Evolutionary conservation across 64 coral and sea anemone genomes (phyloP).

Genomic region (Trachythela sp.): DNA sequence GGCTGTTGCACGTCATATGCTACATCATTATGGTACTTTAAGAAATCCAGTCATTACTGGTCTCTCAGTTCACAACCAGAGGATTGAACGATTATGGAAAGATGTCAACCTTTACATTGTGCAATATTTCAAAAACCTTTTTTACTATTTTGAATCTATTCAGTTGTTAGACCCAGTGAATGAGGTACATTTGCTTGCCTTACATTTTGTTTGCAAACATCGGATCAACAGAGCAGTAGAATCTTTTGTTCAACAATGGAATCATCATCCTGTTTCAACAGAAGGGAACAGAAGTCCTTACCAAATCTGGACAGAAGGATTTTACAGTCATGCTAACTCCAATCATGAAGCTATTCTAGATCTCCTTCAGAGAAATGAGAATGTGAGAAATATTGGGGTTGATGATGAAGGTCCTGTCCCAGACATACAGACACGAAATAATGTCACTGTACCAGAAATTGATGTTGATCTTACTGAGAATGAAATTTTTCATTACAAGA

Average conservation of each 20-base stretch:
- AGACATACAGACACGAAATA: too few species aligned
- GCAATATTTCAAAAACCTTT: not conserved
- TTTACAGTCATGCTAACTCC: not conserved
- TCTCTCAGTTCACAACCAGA: slow-evolving; percentile 2
- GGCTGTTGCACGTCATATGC: not conserved
- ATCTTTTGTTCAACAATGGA: not conserved
- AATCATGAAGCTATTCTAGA: not conserved
- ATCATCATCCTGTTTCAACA: not conserved
- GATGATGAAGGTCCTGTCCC: slow-evolving; percentile 1
- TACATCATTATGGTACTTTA: not conserved
- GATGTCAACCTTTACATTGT: not conserved
- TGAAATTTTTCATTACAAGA: too few species aligned
- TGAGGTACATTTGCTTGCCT: slow-evolving; percentile 3
- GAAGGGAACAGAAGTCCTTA: not conserved
- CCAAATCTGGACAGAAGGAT: not conserved
- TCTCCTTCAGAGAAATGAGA: not conserved
- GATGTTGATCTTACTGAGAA: too few species aligned
- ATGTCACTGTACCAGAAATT: too few species aligned
- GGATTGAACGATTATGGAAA: not conserved
- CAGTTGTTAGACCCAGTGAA: not conserved
- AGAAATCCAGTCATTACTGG: slow-evolving; percentile 4
- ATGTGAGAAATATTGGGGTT: not conserved
- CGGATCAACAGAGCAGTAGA: not conserved
- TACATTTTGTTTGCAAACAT: not conserved
- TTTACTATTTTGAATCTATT: not conserved